phyloP scores from a whole-genome alignment of 2,888 invertebrate species.

The Hypercompe scribonia region DNA sequence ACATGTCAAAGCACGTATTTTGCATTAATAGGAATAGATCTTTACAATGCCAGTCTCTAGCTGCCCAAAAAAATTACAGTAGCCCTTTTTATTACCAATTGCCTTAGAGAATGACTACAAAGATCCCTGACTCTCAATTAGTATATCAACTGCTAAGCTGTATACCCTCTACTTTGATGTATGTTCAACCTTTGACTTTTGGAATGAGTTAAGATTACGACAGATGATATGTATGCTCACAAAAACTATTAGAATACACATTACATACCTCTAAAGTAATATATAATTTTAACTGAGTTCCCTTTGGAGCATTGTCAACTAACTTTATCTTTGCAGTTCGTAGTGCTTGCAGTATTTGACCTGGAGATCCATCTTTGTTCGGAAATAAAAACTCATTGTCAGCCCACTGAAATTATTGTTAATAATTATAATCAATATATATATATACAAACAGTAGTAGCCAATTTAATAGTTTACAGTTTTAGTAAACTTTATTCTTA shows the following conservation, averaged over 20 bases:
- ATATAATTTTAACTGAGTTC: conserved; percentile 96
- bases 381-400: conserved; percentile 79
- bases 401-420: conserved; percentile 71
- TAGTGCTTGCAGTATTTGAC: conserved; percentile 89
- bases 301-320: conserved; percentile 93
- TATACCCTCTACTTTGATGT: too few relatives aligned
- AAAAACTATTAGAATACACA: not conserved
- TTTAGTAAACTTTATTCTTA: not conserved
- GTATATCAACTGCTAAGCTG: too few relatives aligned
- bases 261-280: conserved; percentile 90
- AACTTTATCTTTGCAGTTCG: conserved; percentile 89
- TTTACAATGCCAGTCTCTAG: too few relatives aligned
- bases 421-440: not conserved
- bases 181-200: too few relatives aligned
- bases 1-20: not conserved
- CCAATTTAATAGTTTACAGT: not conserved
- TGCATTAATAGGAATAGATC: too few relatives aligned
- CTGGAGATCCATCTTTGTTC: conserved; percentile 82
- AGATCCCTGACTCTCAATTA: too few relatives aligned
- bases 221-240: too few relatives aligned
- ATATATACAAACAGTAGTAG: not conserved
- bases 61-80: too few relatives aligned
- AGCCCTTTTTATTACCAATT: too few relatives aligned
- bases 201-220: too few relatives aligned
- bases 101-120: too few relatives aligned